A percentile compares a stretch with the other conserved stretches of the same genome.
phyloP scores from a whole-genome alignment of 2,797 vertebrate genomes.

The Ctenosaura bakeri region DNA sequence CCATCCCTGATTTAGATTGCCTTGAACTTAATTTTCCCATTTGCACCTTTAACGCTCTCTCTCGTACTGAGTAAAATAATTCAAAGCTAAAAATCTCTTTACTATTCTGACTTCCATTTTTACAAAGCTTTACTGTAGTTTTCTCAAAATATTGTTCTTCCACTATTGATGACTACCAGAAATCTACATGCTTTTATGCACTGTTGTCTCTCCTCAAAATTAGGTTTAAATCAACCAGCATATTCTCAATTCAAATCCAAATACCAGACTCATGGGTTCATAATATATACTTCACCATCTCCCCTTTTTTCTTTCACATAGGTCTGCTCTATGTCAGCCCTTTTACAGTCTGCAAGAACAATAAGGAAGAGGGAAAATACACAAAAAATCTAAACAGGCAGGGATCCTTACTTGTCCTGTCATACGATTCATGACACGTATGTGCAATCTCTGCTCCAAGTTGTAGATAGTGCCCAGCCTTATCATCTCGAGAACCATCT shows the following conservation, averaged over 20 bases:
- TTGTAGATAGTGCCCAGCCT: conserved; percentile 96
- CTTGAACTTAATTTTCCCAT: too few species aligned
- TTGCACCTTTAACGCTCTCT: too few species aligned
- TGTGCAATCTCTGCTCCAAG: conserved; percentile 98
- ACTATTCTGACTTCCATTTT: neutral
- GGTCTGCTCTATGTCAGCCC: neutral
- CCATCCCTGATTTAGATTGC: too few species aligned
- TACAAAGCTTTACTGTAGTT: neutral
- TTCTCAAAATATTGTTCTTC: neutral
- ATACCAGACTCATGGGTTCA: neutral
- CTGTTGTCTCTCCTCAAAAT: neutral
- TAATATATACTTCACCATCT: neutral
- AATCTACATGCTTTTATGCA: neutral
- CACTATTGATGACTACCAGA: neutral
- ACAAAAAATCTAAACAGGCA: conserved; percentile 18
- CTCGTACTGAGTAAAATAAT: neutral
- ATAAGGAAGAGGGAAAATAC: conserved; percentile 16
- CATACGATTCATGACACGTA: conserved; percentile 97
- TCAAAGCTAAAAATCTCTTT: neutral
- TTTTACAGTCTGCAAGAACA: neutral
- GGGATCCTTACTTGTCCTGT: conserved; percentile 89
- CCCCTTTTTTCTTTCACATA: neutral
- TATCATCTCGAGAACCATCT: conserved; percentile 94
- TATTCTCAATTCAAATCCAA: neutral
- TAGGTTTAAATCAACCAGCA: neutral